phyloP scores from a whole-genome alignment of 1,140 invertebrate species.

The Whitmania pigra region DNA sequence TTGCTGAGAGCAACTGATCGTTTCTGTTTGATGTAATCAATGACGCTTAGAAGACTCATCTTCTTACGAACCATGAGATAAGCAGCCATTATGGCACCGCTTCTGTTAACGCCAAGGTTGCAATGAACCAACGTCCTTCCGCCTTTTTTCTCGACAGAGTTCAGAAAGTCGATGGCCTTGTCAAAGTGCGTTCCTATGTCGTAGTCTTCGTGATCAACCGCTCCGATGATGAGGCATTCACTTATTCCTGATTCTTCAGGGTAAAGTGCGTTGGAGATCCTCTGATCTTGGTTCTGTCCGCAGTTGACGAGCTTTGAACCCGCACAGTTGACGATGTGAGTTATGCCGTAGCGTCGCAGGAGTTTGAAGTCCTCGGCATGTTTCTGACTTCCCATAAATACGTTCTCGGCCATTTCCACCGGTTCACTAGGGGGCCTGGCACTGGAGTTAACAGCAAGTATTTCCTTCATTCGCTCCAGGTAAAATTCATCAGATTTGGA shows the following conservation, averaged over 20 bases:
- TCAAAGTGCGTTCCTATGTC: conserved; percentile 18
- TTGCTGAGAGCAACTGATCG: conserved; percentile 20
- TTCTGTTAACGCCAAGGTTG: conserved; percentile 23
- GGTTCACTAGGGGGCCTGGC: conserved; percentile 18
- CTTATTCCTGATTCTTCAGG: conserved; percentile 10
- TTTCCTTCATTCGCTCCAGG: conserved; percentile 21
- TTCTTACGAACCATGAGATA: conserved; percentile 19
- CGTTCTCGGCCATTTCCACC: conserved; percentile 9
- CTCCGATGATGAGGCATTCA: conserved; percentile 16
- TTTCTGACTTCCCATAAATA: conserved; percentile 24
- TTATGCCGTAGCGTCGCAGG: conserved; percentile 22
- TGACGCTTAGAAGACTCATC: conserved; percentile 18
- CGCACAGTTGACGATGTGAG: conserved; percentile 23
- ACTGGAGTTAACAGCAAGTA: conserved; percentile 19
- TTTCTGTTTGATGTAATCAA: conserved; percentile 18
- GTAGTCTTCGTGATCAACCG: conserved; percentile 20
- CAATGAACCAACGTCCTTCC: conserved; percentile 23
- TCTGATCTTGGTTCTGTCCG: conserved; percentile 3
- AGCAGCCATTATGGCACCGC: conserved; percentile 20
- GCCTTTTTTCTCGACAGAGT: conserved; percentile 11
- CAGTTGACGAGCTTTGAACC: conserved; percentile 15
- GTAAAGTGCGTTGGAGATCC: conserved; percentile 11
- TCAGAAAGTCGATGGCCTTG: conserved; percentile 19
- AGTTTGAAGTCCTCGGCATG: conserved; percentile 23
- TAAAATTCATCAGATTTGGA: conserved; percentile 13